Conservation (phyloP, 2,113 vertebrate species). For the Mastomys coucha region DNA sequence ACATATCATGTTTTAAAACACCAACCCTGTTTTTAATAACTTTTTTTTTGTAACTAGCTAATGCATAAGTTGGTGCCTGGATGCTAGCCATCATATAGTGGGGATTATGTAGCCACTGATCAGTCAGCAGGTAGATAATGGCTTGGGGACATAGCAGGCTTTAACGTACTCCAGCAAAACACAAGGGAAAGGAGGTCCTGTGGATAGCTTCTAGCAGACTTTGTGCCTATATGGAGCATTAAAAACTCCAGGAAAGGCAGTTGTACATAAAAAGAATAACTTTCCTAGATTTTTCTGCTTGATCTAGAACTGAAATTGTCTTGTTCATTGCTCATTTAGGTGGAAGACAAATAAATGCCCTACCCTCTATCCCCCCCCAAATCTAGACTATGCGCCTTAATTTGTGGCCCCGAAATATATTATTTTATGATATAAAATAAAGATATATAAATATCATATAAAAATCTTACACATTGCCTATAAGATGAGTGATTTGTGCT, state of each 20-base stretch:
- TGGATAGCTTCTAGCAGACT: not conserved
- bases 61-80: not conserved
- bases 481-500: not conserved
- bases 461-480: not conserved
- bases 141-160: not conserved
- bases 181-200: not conserved
- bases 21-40: not conserved
- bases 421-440: not conserved
- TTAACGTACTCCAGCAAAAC: not conserved
- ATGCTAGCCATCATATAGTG: not conserved
- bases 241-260: not conserved
- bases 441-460: not conserved
- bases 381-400: not conserved
- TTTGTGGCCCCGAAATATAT: not conserved
- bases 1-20: not conserved
- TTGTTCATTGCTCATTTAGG: not conserved
- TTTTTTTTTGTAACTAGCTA: not conserved
- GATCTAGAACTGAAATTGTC: not conserved
- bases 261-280: not conserved
- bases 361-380: not conserved
- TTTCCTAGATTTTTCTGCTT: not conserved
- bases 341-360: not conserved
- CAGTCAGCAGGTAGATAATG: not conserved
- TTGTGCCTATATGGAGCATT: not conserved
- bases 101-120: not conserved